These are phyloP conservation scores for Microplitis deprimator DNA, from an alignment of 2,888 invertebrate genomes.

Conservation along the genomic window DNA sequence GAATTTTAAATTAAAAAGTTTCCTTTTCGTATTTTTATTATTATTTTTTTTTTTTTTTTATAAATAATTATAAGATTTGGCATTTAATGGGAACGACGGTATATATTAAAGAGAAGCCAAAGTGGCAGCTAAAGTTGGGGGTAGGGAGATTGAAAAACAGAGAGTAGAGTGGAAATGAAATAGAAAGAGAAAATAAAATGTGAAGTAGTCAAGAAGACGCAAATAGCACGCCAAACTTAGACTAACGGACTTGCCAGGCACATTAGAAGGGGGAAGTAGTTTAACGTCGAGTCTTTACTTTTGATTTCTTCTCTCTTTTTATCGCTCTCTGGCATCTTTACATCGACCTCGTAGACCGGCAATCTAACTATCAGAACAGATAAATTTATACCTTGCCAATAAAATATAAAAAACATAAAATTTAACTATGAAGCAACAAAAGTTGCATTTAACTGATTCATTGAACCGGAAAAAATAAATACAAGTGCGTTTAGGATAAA, in stretches of 20 bases:
- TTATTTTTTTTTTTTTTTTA: background rate
- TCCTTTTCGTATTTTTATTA: background rate
- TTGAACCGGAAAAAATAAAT: background rate
- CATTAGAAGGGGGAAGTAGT: slow-evolving; percentile 16
- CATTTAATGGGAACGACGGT: no score
- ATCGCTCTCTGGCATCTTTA: slow-evolving; percentile 25
- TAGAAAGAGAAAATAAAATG: slow-evolving; percentile 47
- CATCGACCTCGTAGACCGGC: slow-evolving; percentile 29
- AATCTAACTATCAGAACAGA: background rate
- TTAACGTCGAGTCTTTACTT: slow-evolving; percentile 29
- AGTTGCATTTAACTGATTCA: background rate
- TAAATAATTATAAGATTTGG: no score
- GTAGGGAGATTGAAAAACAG: background rate
- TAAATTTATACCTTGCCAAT: slow-evolving; percentile 1
- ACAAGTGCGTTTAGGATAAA: slow-evolving; percentile 22
- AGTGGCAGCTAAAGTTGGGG: background rate
- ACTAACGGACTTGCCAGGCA: slow-evolving; percentile 65
- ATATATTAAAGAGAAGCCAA: background rate
- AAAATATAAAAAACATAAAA: background rate
- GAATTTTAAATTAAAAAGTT: no score
- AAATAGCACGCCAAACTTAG: slow-evolving; percentile 71
- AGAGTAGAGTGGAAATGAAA: slow-evolving; percentile 1
- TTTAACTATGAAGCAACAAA: background rate
- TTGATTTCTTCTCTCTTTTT: slow-evolving; percentile 23
- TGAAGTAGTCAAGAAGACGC: slow-evolving; percentile 67